Conservation (phyloP, 2,888 invertebrate genomes). For the Omphaloscelis lunosa region DNA sequence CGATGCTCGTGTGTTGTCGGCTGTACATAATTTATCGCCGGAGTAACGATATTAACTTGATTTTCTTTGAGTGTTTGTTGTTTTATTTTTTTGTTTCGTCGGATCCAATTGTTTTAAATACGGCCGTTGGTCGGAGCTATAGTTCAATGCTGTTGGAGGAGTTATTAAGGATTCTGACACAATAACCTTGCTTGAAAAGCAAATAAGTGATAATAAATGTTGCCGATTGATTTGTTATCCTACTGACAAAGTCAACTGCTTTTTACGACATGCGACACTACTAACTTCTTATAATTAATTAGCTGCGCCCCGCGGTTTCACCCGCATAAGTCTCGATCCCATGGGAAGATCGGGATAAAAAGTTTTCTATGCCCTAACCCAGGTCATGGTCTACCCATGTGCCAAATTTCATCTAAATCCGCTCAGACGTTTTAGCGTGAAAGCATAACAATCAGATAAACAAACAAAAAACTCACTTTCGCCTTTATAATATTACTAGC, state of each 20-base stretch:
- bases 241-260: background rate
- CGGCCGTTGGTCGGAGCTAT: background rate
- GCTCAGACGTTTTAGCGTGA: no score
- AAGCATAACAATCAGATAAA: no score
- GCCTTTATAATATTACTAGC: no score
- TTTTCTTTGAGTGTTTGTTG: constrained; percentile 57
- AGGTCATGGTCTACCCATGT: no score
- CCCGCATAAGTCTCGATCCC: no score
- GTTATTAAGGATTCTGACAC: background rate
- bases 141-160: background rate
- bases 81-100: constrained; percentile 35
- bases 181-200: no score
- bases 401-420: no score
- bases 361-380: no score
- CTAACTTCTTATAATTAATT: background rate
- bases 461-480: no score
- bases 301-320: no score
- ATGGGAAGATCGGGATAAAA: no score
- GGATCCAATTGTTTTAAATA: constrained; percentile 34
- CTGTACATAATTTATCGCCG: constrained; percentile 67
- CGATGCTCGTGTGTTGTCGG: constrained; percentile 59
- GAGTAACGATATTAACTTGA: constrained; percentile 56
- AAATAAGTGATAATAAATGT: background rate
- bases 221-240: background rate
- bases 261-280: background rate